Conservation (phyloP, 1,140 invertebrate species). For the Drosophila takahashii region DNA sequence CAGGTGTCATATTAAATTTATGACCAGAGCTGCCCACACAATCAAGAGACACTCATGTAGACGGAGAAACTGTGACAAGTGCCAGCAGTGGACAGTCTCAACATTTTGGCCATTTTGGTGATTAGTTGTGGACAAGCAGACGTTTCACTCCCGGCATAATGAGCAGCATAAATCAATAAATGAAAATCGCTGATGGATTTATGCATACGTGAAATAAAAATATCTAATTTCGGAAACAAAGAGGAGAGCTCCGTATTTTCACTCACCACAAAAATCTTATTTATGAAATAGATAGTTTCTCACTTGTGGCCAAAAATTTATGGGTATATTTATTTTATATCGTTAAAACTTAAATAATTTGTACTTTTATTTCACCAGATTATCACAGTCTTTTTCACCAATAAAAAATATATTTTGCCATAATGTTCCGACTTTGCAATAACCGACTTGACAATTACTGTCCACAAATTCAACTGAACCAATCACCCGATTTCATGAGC, state of each 20-base stretch:
- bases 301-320: too few species aligned
- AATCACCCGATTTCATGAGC: neutral
- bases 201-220: neutral
- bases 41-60: slow-evolving; percentile 17
- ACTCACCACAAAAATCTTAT: too few species aligned
- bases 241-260: too few species aligned
- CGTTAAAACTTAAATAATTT: neutral
- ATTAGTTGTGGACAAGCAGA: slow-evolving; percentile 43
- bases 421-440: neutral
- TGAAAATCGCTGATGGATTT: slow-evolving; percentile 10
- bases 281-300: too few species aligned
- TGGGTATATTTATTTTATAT: too few species aligned
- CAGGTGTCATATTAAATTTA: slow-evolving; percentile 80
- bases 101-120: slow-evolving; percentile 51
- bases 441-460: neutral
- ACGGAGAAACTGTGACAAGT: slow-evolving; percentile 34
- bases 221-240: too few species aligned
- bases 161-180: slow-evolving; percentile 43
- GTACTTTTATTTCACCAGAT: neutral
- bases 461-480: slow-evolving; percentile 10
- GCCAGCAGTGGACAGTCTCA: slow-evolving; percentile 33
- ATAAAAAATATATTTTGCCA: neutral
- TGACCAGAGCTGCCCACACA: slow-evolving; percentile 55
- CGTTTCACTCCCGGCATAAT: slow-evolving; percentile 24
- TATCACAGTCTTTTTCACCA: slow-evolving; percentile 4